Evolutionary conservation across 2,797 vertebrate species (phyloP).

Genomic region (Aplochiton taeniatus): DNA sequence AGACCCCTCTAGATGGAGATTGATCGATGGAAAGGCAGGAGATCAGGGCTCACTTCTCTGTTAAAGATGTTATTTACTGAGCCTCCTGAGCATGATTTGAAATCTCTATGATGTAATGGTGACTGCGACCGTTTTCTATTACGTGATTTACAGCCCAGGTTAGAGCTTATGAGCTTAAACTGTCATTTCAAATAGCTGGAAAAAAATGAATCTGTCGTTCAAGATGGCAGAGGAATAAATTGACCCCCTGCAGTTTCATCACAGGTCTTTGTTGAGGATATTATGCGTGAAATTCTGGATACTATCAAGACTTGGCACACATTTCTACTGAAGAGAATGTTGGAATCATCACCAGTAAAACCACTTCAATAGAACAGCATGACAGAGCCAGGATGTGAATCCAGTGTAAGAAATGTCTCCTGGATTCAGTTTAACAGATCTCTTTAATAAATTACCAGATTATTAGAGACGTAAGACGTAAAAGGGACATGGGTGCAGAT

Average conservation of each 20-base stretch:
- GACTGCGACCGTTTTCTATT: background rate
- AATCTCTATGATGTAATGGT: background rate
- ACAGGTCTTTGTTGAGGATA: too few relatives aligned
- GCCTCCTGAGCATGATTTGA: background rate
- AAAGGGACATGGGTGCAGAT: constrained; percentile 19
- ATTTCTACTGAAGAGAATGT: too few relatives aligned
- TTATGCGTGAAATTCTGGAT: too few relatives aligned
- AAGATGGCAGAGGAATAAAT: background rate
- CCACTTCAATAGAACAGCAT: too few relatives aligned
- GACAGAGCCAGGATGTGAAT: too few relatives aligned
- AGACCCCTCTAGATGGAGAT: constrained; percentile 4
- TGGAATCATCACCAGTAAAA: too few relatives aligned
- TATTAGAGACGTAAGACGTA: constrained; percentile 18
- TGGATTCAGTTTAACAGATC: background rate
- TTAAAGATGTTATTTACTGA: background rate
- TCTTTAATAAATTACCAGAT: background rate
- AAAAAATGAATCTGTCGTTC: background rate
- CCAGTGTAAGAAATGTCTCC: background rate
- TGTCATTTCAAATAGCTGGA: background rate
- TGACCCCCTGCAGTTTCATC: constrained; percentile 10
- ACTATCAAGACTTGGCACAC: too few relatives aligned
- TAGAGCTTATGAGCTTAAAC: background rate
- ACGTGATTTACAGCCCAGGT: background rate
- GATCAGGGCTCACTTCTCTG: background rate
- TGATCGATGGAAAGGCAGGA: background rate